These are phyloP conservation scores for Amiota mariae DNA, from an alignment of 2,888 invertebrate genomes.

Conservation along the genomic window DNA sequence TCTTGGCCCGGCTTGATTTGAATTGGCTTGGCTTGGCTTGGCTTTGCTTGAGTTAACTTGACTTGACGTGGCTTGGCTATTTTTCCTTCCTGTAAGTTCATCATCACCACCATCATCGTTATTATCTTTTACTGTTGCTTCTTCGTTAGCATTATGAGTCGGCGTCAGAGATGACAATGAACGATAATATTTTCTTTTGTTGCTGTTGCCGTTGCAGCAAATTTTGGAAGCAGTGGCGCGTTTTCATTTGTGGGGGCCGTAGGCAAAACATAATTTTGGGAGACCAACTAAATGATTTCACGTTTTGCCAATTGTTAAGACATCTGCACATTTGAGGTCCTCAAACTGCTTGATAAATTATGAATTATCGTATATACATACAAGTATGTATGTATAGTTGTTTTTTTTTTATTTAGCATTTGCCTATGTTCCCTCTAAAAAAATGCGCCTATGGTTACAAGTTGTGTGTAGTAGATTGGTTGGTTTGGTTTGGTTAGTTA, in stretches of 20 bases:
- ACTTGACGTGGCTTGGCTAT: not conserved
- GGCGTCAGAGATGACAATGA: slow-evolving; percentile 20
- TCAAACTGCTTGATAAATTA: no score
- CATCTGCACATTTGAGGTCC: no score
- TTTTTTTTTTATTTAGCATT: no score
- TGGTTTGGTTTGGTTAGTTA: no score
- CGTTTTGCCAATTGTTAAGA: no score
- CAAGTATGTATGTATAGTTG: no score
- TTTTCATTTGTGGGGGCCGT: not conserved
- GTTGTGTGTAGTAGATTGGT: no score
- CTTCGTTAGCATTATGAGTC: not conserved
- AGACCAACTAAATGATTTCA: no score
- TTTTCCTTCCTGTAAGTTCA: slow-evolving; percentile 1
- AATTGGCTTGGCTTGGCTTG: not conserved
- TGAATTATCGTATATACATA: no score
- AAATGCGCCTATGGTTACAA: not conserved
- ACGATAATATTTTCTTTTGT: slow-evolving; percentile 15
- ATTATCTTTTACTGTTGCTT: no score
- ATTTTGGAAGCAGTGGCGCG: slow-evolving; percentile 51
- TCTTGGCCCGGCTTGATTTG: not conserved
- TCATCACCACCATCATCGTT: not conserved
- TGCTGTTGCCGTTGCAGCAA: slow-evolving; percentile 29
- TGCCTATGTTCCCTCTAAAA: no score
- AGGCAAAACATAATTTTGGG: no score
- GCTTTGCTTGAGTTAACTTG: not conserved